Percentiles rank a stretch among this genome's conserved stretches.
These are phyloP conservation scores for Xyliphius kryptos DNA, from an alignment of 2,113 vertebrate species.

Conservation along the genomic window DNA sequence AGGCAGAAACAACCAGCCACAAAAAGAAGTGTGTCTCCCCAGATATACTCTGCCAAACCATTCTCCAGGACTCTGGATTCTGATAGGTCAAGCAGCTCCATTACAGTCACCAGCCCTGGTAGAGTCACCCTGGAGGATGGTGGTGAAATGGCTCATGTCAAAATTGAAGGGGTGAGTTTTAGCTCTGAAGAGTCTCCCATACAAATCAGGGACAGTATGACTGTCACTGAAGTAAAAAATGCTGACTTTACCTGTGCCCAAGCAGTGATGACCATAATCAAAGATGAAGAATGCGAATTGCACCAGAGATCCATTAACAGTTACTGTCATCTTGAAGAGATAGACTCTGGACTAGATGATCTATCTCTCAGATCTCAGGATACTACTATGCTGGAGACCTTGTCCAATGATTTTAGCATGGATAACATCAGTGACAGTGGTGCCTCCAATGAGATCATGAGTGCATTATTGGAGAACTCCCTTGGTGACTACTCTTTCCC, in stretches of 20 bases:
- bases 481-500: conserved; percentile 71
- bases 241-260: conserved; percentile 81
- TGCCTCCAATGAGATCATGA: conserved; percentile 79
- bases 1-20: conserved; percentile 46
- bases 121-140: conserved; percentile 45
- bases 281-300: conserved; percentile 75
- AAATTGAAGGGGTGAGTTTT: conserved; percentile 59
- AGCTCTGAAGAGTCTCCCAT: conserved; percentile 44
- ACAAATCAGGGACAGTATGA: conserved; percentile 4
- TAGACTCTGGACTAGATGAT: conserved; percentile 89
- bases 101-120: conserved; percentile 48
- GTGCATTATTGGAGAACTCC: conserved; percentile 71
- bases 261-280: conserved; percentile 81
- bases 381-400: conserved; percentile 76
- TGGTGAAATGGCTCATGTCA: conserved; percentile 31
- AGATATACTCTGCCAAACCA: conserved; percentile 85
- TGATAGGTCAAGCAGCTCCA: conserved; percentile 50
- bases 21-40: conserved; percentile 72
- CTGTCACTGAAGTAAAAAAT: conserved; percentile 61
- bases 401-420: conserved; percentile 86
- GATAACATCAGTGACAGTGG: conserved; percentile 91
- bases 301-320: conserved; percentile 62
- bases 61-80: conserved; percentile 71
- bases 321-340: conserved; percentile 77
- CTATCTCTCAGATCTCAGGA: conserved; percentile 89